Base-by-base conservation (phyloP, 1,140 invertebrate genomes). In the Drosophila kohkoa region DNA sequence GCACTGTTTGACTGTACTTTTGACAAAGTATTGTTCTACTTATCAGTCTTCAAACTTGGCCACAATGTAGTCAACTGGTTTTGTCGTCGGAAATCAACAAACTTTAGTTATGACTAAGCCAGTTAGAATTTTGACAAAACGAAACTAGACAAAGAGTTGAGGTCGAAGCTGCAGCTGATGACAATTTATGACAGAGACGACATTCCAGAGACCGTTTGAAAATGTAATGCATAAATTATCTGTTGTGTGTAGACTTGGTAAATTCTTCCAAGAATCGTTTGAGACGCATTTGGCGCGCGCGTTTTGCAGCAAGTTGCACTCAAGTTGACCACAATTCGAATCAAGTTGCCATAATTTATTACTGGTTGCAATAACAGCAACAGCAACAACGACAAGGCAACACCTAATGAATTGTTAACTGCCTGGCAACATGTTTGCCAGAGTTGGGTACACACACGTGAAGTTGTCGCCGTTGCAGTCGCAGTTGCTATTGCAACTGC, bases 361-460 rank as follows among this genome's bases (percentile, higher is more conserved):
- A 68, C 25, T 54, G 72, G 64, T 72, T 69, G 68, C 74, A 74
- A 62, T 55, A 46, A 28, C 48, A 59, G 16, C 52, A 57, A 15
- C 73, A 45, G 5, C 70, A 67, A 28, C 70, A 58, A 52, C 75
- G 38, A 32, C 48, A 55, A 64, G 57, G 81, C 69, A 83, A 86
- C 82, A 85, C 82, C 78, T 85, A 86, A 85, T 85, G 82, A 85
- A 85, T 85, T 86, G 82, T 82, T 86, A 81, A 86, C 82, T 86
- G 82, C 62, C 67, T 54, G 57, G 68, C 75, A 66, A 77, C 77
- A 79, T 79, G 77, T 72, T 25, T 75, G 63, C 65, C 46, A 75
- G 30, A 76, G 63, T 51, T 63, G 43, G 77, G 45, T 43, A 30
- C 28, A 54, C 49, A 54, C 35, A 62, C 46, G 63, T 76, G 76